These are phyloP conservation scores for Lepidurus packardi DNA, from an alignment of 1,140 invertebrate species.

Conservation along the genomic window DNA sequence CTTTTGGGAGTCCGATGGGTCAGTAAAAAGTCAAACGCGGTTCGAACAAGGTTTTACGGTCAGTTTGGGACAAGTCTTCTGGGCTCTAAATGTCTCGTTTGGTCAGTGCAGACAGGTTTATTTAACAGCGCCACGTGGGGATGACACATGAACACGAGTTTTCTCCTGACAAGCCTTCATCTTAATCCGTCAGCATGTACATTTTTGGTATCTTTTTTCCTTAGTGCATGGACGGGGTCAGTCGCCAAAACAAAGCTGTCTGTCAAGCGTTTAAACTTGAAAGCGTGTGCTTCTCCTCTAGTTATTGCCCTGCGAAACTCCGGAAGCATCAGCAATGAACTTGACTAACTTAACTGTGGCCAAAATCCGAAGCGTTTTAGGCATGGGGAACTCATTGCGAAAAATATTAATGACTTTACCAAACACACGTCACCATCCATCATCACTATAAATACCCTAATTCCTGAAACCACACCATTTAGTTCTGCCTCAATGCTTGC, in stretches of 20 bases:
- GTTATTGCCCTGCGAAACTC: neutral
- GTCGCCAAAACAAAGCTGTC: neutral
- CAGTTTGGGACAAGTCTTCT: neutral
- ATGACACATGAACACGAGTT: neutral
- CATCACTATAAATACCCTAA: slow-evolving; percentile 19
- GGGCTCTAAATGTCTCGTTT: slow-evolving; percentile 11
- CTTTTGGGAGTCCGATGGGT: neutral
- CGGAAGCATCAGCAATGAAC: neutral
- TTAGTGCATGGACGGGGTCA: neutral
- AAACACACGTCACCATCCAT: slow-evolving; percentile 19
- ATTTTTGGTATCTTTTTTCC: neutral
- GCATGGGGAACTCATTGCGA: slow-evolving; percentile 11
- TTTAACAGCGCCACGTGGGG: slow-evolving; percentile 17
- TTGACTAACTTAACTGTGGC: neutral
- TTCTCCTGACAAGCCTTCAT: neutral
- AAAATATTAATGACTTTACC: slow-evolving; percentile 20
- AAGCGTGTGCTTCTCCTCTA: neutral
- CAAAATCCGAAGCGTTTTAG: slow-evolving; percentile 6
- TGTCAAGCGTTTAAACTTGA: neutral
- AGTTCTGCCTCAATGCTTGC: neutral
- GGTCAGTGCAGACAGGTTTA: slow-evolving; percentile 13
- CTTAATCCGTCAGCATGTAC: slow-evolving; percentile 3
- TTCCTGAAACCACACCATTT: slow-evolving; percentile 14
- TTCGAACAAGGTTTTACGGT: slow-evolving; percentile 5
- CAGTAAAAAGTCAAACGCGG: neutral